Percentiles rank a stretch among this genome's conserved stretches.
Evolutionary conservation across 2,797 vertebrate genomes (phyloP).

Genomic region (Triplophysa bombifrons): DNA sequence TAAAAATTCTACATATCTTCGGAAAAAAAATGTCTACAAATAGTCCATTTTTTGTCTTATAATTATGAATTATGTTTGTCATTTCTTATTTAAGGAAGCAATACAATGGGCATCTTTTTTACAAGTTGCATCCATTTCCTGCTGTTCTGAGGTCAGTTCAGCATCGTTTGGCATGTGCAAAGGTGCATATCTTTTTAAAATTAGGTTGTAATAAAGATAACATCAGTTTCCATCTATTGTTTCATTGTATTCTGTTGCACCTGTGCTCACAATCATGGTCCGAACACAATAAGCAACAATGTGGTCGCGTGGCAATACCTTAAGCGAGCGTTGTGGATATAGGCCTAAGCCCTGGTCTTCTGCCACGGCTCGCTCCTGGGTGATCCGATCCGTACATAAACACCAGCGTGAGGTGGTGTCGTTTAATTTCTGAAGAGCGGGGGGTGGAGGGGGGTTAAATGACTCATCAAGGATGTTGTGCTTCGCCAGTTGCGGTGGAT

Average conservation of each 20-base stretch:
- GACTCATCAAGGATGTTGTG: constrained; percentile 43
- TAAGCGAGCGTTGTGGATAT: neutral
- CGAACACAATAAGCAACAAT: constrained; percentile 1
- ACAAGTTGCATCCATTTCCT: neutral
- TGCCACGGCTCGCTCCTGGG: neutral
- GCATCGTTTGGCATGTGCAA: neutral
- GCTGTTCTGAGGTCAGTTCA: neutral
- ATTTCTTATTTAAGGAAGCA: neutral
- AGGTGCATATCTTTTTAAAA: neutral
- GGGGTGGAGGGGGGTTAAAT: constrained; percentile 35
- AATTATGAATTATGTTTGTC: no score
- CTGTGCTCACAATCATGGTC: neutral
- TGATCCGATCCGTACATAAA: constrained; percentile 41
- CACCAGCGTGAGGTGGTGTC: constrained; percentile 23
- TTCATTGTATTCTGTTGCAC: neutral
- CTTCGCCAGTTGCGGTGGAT: constrained; percentile 10
- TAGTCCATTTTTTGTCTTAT: no score
- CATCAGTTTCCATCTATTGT: neutral
- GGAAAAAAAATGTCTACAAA: no score
- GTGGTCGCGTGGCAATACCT: constrained; percentile 8
- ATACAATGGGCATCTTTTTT: neutral
- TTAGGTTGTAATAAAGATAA: neutral
- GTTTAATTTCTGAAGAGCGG: constrained; percentile 29
- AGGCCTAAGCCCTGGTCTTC: neutral
- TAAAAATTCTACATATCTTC: no score